phyloP scores from a whole-genome alignment of 2,113 vertebrate genomes.

The Dipodomys spectabilis region DNA sequence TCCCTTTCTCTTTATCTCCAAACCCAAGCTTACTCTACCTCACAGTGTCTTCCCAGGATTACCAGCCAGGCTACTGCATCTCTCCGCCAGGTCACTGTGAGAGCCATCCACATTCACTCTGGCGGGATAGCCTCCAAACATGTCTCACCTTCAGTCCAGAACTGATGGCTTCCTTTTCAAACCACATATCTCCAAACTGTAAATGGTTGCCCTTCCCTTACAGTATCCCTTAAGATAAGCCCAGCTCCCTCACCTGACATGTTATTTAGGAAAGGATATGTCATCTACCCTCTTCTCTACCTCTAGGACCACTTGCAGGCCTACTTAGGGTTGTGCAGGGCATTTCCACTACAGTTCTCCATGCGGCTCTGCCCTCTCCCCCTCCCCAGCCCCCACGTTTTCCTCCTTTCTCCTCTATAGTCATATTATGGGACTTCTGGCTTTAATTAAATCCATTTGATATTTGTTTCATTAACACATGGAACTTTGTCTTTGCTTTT shows the following conservation, averaged over 20 bases:
- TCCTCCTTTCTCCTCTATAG: no score
- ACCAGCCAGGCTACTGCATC: neutral
- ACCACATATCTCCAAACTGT: neutral
- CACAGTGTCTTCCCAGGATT: neutral
- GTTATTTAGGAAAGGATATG: neutral
- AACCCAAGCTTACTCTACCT: neutral
- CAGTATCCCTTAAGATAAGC: neutral
- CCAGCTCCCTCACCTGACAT: neutral
- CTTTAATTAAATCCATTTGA: neutral
- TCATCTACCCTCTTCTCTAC: neutral
- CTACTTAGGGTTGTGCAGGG: neutral
- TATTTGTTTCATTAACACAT: neutral
- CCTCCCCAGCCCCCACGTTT: neutral
- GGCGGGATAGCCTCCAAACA: neutral
- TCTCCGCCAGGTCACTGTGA: neutral
- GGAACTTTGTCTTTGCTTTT: neutral
- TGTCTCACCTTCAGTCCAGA: neutral
- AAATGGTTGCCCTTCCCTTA: neutral
- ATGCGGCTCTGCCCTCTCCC: neutral
- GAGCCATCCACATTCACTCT: neutral
- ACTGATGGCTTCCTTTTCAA: neutral
- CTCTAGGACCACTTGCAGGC: neutral
- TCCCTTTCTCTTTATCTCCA: constrained; percentile 3
- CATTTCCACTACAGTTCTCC: no score
- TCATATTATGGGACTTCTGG: neutral